phyloP scores from a whole-genome alignment of 2,113 vertebrate species.

The Salminus brasiliensis region DNA sequence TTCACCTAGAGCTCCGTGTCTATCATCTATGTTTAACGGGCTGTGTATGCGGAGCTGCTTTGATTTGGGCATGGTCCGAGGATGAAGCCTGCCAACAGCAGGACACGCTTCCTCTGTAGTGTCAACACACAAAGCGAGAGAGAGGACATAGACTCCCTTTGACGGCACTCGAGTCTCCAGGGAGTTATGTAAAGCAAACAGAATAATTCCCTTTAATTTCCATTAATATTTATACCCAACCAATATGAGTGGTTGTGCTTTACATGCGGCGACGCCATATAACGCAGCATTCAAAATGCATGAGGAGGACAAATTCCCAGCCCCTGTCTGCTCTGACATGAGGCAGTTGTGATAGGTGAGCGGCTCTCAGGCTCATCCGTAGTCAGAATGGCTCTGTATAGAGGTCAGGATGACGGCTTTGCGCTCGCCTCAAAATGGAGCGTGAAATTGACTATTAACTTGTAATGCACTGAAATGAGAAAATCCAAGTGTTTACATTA shows the following conservation, averaged over 20 bases:
- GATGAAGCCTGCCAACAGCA: constrained; percentile 28
- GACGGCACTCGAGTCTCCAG: not conserved
- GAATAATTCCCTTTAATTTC: constrained; percentile 25
- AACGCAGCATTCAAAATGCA: constrained; percentile 28
- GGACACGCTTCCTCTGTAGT: not conserved
- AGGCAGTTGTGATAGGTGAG: not conserved
- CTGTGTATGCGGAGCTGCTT: constrained; percentile 26
- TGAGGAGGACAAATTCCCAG: not conserved
- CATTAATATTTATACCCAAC: constrained; percentile 39
- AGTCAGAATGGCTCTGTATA: not conserved
- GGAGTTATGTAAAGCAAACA: constrained; percentile 31
- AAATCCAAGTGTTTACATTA: constrained; percentile 19
- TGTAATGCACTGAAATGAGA: constrained; percentile 3
- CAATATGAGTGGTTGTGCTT: not conserved
- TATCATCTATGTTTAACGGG: constrained; percentile 42
- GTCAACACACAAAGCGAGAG: not conserved
- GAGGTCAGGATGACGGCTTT: not conserved
- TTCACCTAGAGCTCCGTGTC: constrained; percentile 18
- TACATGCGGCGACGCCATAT: not conserved
- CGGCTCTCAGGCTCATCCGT: not conserved
- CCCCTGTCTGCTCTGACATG: not conserved
- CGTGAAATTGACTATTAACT: constrained; percentile 5
- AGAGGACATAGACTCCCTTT: not conserved
- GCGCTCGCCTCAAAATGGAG: not conserved
- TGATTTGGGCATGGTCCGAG: constrained; percentile 28